Base-by-base conservation (phyloP, 1,140 invertebrate genomes). In the Orius laevigatus region DNA sequence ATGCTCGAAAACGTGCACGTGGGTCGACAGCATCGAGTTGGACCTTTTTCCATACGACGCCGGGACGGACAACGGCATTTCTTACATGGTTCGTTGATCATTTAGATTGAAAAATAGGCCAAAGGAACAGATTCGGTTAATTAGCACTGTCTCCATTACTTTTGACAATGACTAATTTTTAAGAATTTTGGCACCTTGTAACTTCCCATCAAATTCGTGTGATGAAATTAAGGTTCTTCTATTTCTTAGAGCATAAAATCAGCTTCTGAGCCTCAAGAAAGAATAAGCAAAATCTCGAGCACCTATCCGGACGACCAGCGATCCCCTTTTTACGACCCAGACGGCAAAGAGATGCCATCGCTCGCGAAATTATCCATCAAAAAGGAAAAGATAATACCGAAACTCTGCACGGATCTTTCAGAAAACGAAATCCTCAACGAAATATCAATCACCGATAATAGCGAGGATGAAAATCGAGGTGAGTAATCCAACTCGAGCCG, bases 1-100 rank as follows among this genome's bases (percentile, higher is more conserved):
- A 1, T 97, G 92, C 59, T 70, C 81, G 14, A 72, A 74, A 35
- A 85, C 95, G 63, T 94, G 93, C 61, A 78, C 78, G 1, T 97
- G 93, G 93, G 69, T 79, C 2, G 76, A 77, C 36, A 73, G 78
- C 32, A 69, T 82, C 58, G 73, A 72, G 1, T 74, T 96, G 46
- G 85, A 94, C 66, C 65, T 97, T 5, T 91, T 81, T 63, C 91
- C 91, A 1, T 95, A 84, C 74, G 92, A 97, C 66, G 89, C 90
- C 18, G 92, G 92, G 9, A 94, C 89, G 1, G 90, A 95, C 60
- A 84, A 78, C 60, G 92, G 93, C 5, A 75, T 89, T n/a, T 78
- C 79, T 5, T 97, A 96, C 61, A 84, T 91, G 77, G 84, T 85
- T 63, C 62, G 47, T 48, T 5, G 19, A 31, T 3, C 15, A 43